Evolutionary conservation across 2,888 invertebrate species (phyloP), one percentile per base, ranked within the genome.

Genomic region (Callyntrura guangdongensis): DNA sequence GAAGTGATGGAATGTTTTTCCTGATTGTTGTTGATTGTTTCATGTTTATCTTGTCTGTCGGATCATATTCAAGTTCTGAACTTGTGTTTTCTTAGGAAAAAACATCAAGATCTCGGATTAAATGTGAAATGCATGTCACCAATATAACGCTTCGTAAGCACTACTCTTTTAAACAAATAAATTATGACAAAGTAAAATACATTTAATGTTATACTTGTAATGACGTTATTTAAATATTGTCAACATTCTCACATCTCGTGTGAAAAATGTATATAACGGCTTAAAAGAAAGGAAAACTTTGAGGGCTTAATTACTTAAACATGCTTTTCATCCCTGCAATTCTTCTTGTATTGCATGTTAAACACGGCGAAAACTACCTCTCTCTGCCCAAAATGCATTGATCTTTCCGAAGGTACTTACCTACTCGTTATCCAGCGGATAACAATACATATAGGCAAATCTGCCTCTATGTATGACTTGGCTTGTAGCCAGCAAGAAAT

Each of bases 21-120:
- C 25, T 45, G 22, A 74, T 56, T 79, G 79, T 56, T 79, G 79
- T 25, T 79, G 79, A 79, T 79, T 79, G 79, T 79, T 79, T 79
- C 27, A 25, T 56, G n/a, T n/a, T 77, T 79, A 79, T 79, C 79
- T 79, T 14, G n/a, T n/a, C 27, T 25, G 53, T 79, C 79, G 79
- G 79, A 79, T 79, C 79, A 79, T 22, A 27, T 79, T 79, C 25
- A 79, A 56, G 53, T 79, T 9, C 12, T 56, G 9, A 47, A 20
- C 27, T 25, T 27, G 17, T 14, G n/a, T 69, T 45, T 56, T 56
- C 25, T 17, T 17, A 4, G 20, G 53, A 12, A 53, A 2, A 47
- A n/a, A n/a, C n/a, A n/a, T n/a, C n/a, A 20, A 14, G 67, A 14
- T 36, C n/a, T n/a, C n/a, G 12, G 47, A 47, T 74, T 45, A 64